Percentiles rank a stretch among this genome's conserved stretches.
Evolutionary conservation across 2,797 vertebrate species (phyloP).

Genomic region (Pseudocheirus occidentalis): DNA sequence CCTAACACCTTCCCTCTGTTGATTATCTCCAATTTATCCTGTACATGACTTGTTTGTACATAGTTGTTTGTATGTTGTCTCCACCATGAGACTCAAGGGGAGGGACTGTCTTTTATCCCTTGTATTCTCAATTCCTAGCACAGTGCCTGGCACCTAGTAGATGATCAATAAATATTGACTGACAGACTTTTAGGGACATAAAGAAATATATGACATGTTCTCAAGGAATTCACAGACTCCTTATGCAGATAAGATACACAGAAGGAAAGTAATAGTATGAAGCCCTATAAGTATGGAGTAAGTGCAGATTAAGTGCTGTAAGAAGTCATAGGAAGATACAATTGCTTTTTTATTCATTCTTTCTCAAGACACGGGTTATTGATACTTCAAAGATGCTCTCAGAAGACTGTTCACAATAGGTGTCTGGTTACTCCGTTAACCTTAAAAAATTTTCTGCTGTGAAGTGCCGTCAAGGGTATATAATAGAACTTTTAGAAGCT

Average conservation of each 20-base stretch:
- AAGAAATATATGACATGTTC: background rate
- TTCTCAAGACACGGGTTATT: too few species aligned
- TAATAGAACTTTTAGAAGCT: constrained; percentile 37
- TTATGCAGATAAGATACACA: too few species aligned
- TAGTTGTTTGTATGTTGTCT: background rate
- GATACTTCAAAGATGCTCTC: background rate
- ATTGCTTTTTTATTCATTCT: too few species aligned
- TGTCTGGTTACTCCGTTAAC: constrained; percentile 25
- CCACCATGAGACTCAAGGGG: background rate
- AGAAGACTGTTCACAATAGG: background rate
- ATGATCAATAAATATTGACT: background rate
- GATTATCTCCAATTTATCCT: background rate
- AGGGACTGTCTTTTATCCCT: background rate
- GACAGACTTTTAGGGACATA: background rate
- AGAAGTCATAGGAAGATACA: too few species aligned
- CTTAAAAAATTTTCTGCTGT: constrained; percentile 23
- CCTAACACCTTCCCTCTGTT: background rate
- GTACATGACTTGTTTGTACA: background rate
- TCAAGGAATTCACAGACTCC: too few species aligned
- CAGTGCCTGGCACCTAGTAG: background rate
- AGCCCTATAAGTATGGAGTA: too few species aligned
- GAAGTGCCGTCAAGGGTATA: constrained; percentile 14
- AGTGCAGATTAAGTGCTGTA: too few species aligned
- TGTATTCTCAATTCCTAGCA: background rate
- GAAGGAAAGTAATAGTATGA: too few species aligned